Percentiles rank a stretch among this genome's conserved stretches.
These are phyloP conservation scores for Pipa parva DNA, from an alignment of 2,113 vertebrate species.

Conservation along the genomic window DNA sequence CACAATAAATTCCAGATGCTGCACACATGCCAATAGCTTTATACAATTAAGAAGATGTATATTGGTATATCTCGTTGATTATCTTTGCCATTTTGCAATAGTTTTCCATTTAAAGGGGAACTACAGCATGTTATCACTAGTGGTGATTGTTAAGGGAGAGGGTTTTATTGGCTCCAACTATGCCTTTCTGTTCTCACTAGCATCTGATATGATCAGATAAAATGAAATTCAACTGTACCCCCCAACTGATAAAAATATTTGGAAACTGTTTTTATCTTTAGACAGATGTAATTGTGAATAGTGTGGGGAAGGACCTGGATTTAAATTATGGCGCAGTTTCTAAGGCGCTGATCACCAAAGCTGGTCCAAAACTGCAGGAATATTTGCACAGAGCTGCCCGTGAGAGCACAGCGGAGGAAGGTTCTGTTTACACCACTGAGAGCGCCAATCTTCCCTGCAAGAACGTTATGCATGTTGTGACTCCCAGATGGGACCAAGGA, in stretches of 20 bases:
- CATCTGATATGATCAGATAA: too few species aligned
- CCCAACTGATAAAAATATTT: too few species aligned
- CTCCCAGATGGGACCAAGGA: conserved; percentile 52
- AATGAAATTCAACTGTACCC: too few species aligned
- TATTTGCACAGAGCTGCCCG: conserved; percentile 41
- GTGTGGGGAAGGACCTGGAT: conserved; percentile 54
- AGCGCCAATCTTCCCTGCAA: conserved; percentile 63
- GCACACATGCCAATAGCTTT: too few species aligned
- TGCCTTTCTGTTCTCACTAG: too few species aligned
- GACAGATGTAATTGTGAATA: conserved; percentile 75
- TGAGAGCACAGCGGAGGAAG: not conserved
- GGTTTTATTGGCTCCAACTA: too few species aligned
- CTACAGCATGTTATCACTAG: too few species aligned
- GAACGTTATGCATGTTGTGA: conserved; percentile 66
- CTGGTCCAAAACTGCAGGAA: conserved; percentile 68
- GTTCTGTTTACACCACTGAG: conserved; percentile 61
- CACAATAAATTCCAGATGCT: too few species aligned
- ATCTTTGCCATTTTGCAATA: too few species aligned
- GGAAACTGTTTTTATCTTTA: conserved; percentile 55
- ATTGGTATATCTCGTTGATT: too few species aligned
- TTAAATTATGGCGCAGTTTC: conserved; percentile 68
- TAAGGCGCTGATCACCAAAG: conserved; percentile 62
- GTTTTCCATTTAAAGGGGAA: not conserved
- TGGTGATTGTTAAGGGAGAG: too few species aligned
- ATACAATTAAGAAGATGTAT: too few species aligned